Evolutionary conservation across 2,113 vertebrate species (phyloP), one percentile per base, ranked within the genome.

Genomic region (Trogon surrucura): DNA sequence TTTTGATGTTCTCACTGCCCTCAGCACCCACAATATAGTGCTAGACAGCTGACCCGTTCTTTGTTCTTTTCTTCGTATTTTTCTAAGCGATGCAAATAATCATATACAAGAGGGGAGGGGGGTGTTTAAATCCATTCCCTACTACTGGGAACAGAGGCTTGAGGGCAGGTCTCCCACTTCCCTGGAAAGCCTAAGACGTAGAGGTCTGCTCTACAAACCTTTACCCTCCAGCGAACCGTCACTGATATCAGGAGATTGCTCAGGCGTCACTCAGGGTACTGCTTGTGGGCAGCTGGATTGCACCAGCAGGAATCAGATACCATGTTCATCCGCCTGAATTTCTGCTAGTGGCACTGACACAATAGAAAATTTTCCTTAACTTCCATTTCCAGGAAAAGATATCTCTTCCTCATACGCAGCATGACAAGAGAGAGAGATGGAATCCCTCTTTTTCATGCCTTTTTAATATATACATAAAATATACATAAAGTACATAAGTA

Each of bases 11-110:
- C 22, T 48, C 17, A 3, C 47, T 70, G 25, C 51, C 11, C 44
- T 61, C 41, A 27, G 58, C 20, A 53, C 29, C 29, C 16, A 25
- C 50, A 53, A 16, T 8, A 61, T 30, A 66, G n/a, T 58, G 30
- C 23, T 15, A 5, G 30, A 10, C 0, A 2, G 72, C 20, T 10
- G 20, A 84, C 27, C 11, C 1, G 0, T 32, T 57, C 9, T 38
- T 5, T 13, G 4, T 3, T 34, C 81, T 74, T 50, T 16, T 29
- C 16, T 64, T 69, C 41, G 29, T 1, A 13, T 60, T 74, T 66
- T 89, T 60, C 29, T 38, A 81, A 86, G 19, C 0, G 2, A 51
- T 50, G n/a, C 16, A n/a, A 82, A 47, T 7, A 23, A 41, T 27
- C 17, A 14, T 45, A 19, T 22, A 50, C 2, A 18, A 47, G 64